phyloP scores from a whole-genome alignment of 2,113 vertebrate genomes.

The Climacteris rufus region DNA sequence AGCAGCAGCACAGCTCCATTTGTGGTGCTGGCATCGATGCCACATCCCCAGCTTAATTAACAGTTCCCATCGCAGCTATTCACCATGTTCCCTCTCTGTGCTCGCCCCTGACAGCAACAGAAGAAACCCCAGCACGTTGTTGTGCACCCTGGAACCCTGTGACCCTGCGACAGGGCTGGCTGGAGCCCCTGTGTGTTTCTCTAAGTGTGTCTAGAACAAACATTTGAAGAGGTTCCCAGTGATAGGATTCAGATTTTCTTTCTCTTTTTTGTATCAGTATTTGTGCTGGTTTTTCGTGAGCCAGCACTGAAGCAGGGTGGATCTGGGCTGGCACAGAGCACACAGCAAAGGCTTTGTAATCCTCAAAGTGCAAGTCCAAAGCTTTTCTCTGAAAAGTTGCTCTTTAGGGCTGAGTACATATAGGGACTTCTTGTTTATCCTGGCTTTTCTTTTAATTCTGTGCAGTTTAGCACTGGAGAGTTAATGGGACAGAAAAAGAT shows the following conservation, averaged over 20 bases:
- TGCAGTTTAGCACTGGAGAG: neutral
- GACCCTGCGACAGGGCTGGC: neutral
- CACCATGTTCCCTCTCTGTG: neutral
- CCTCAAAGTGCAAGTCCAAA: slow-evolving; percentile 24
- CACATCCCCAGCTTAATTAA: slow-evolving; percentile 34
- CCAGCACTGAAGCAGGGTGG: fast-evolving
- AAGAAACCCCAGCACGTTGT: neutral
- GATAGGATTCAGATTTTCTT: neutral
- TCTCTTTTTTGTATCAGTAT: neutral
- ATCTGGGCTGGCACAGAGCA: neutral
- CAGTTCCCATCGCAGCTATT: neutral
- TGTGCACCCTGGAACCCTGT: neutral
- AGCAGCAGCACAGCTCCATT: neutral
- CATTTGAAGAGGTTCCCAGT: slow-evolving; percentile 22
- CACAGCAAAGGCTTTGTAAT: slow-evolving; percentile 30
- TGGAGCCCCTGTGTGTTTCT: neutral
- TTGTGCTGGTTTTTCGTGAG: neutral
- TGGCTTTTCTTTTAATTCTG: slow-evolving; percentile 10
- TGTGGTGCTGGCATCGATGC: neutral
- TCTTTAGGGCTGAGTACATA: neutral
- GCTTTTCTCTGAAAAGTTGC: slow-evolving; percentile 16
- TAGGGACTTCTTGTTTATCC: slow-evolving; percentile 38
- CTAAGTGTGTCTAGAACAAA: neutral
- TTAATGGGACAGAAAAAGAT: slow-evolving; percentile 44
- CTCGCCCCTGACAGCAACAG: neutral